Evolutionary conservation across 1,140 invertebrate genomes (phyloP).

Genomic region (Manduca sexta): DNA sequence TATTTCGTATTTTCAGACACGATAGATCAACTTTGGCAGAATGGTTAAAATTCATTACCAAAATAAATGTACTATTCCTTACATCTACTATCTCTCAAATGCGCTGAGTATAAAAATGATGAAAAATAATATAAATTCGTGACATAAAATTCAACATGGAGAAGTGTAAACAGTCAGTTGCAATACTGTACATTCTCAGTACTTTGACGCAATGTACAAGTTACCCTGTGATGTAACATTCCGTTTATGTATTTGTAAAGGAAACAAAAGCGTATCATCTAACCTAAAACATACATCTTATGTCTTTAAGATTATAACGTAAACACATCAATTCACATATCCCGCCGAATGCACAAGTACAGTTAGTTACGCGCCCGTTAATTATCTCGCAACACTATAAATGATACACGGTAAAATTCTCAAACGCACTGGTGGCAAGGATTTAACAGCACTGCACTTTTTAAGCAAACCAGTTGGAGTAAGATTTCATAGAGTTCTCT

Average conservation of each 20-base stretch:
- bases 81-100: not conserved
- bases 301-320: conserved; percentile 21
- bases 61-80: not conserved
- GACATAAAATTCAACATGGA: not conserved
- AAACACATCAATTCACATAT: conserved; percentile 19
- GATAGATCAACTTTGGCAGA: too few relatives aligned
- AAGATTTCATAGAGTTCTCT: not conserved
- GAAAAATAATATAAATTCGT: not conserved
- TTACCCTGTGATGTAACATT: conserved; percentile 32
- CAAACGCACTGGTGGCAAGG: too few relatives aligned
- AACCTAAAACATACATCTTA: conserved; percentile 33
- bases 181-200: not conserved
- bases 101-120: not conserved
- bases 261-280: conserved; percentile 28
- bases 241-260: conserved; percentile 16
- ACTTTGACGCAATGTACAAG: conserved; percentile 6
- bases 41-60: too few relatives aligned
- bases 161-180: not conserved
- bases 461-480: too few relatives aligned
- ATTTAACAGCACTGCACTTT: too few relatives aligned
- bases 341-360: conserved; percentile 14
- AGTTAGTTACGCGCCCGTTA: conserved; percentile 8
- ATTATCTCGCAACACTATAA: too few relatives aligned
- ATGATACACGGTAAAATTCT: too few relatives aligned
- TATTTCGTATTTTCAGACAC: too few relatives aligned